Evolutionary conservation across 2,113 vertebrate genomes (phyloP).

Genomic region (Melanerpes aurifrons): DNA sequence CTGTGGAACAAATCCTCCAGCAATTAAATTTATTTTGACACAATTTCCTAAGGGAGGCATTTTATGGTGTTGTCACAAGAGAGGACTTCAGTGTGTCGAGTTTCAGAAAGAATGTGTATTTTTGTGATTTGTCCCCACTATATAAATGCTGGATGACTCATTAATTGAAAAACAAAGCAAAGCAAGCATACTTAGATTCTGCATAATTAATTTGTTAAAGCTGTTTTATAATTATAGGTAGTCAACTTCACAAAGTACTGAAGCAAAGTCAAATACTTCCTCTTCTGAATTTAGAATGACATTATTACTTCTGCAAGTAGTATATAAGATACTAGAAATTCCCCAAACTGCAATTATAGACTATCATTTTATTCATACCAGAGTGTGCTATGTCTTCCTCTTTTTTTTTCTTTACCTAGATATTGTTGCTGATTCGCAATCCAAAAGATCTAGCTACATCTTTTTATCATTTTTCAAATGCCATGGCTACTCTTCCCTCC

Average conservation of each 20-base stretch:
- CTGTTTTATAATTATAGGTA: neutral
- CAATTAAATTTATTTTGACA: neutral
- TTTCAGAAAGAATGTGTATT: neutral
- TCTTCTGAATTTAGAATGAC: neutral
- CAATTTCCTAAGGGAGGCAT: neutral
- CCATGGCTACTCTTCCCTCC: neutral
- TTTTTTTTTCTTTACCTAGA: neutral
- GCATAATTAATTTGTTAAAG: neutral
- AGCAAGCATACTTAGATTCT: neutral
- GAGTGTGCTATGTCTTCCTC: neutral
- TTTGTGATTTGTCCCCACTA: neutral
- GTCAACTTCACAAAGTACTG: neutral
- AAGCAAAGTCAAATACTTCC: neutral
- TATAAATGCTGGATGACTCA: neutral
- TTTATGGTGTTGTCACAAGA: neutral
- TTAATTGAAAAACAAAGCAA: neutral
- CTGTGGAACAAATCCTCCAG: neutral
- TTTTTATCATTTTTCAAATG: conserved; percentile 59
- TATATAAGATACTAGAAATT: no score
- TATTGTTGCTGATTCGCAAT: conserved; percentile 63
- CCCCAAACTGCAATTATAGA: no score
- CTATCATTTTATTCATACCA: neutral
- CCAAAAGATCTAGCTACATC: conserved; percentile 67
- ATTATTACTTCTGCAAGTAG: neutral
- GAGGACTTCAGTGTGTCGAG: neutral